Conservation (phyloP, 1,140 invertebrate genomes). For the Chionoecetes opilio region DNA sequence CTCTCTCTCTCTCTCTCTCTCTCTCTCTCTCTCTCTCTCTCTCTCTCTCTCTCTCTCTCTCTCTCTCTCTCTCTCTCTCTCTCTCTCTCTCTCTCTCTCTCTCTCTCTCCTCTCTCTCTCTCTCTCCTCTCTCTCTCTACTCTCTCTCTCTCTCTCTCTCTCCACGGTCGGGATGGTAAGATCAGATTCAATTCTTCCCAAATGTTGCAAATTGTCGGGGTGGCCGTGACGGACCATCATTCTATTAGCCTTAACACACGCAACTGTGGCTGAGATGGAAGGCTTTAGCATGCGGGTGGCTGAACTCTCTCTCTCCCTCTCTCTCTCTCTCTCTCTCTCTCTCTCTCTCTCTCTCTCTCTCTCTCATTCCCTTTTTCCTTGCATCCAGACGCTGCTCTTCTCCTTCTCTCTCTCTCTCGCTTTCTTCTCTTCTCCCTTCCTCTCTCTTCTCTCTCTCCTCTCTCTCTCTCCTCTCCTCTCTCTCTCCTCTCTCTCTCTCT, state of each 20-base stretch:
- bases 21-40: slow-evolving; percentile 31
- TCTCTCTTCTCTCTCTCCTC: not conserved
- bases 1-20: slow-evolving; percentile 39
- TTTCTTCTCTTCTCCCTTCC: not conserved
- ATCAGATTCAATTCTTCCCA: too few species aligned
- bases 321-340: not conserved
- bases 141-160: not conserved
- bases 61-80: not conserved
- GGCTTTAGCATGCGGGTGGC: too few species aligned
- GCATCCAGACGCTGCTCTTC: too few species aligned
- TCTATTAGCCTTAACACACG: too few species aligned
- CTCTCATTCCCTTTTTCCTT: too few species aligned
- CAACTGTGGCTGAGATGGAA: too few species aligned
- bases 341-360: not conserved
- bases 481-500: not conserved
- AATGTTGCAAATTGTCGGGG: too few species aligned
- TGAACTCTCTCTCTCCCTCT: not conserved
- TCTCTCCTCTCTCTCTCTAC: not conserved
- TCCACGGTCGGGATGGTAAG: too few species aligned
- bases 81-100: not conserved
- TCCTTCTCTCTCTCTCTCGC: not conserved
- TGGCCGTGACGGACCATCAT: too few species aligned
- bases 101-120: not conserved
- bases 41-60: slow-evolving; percentile 29
- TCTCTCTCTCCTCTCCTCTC: too few species aligned